Base-by-base conservation (phyloP, 1,140 invertebrate species). In the Tyrophagus putrescentiae region DNA sequence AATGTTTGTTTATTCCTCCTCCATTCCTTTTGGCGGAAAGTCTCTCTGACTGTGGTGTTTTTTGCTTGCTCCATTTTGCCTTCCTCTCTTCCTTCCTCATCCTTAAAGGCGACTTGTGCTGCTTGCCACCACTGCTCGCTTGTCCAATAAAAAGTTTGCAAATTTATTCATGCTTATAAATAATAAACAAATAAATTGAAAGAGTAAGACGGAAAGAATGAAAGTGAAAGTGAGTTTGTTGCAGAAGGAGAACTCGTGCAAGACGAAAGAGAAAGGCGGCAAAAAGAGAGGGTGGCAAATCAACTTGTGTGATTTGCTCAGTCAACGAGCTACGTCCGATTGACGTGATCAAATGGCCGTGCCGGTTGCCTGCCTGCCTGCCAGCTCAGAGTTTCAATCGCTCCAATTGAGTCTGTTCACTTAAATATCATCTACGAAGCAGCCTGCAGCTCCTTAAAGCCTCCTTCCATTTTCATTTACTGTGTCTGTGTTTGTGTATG, bases 151-250 rank as follows among this genome's bases (percentile, higher is more conserved):
- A 39, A 48, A 48, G 45, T 48, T 48, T 48, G 45, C 45, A 48
- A 48, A 48, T 48, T 48, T 48, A 48, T 48, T 48, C 45, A 48
- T 48, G 45, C 45, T 48, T 48, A 48, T 48, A 48, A 48, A 48
- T 48, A 48, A 48, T 48, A 48, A 48, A 48, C 45, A 48, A 48
- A 48, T 48, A 7, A 21, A 48, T 48, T 48, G 6, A 39, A 13
- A 13, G 13, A 39, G 13, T 39, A 39, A 13, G 13, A 39, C 21
- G 13, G 13, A 13, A 13, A 39, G 21, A 39, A 13, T 21, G 21
- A 39, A 39, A 21, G 13, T 39, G 21, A 39, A 21, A 39, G 13
- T 13, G 21, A 48, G 31, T 48, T 21, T 48, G 45, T 21, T 18
- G 23, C 21, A 39, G 36, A 13, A 29, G 21, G 21, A 48, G 31